Evolutionary conservation across 2,888 invertebrate genomes (phyloP), one percentile per base, ranked within the genome.

Genomic region (Archaeoteleia sp.): DNA sequence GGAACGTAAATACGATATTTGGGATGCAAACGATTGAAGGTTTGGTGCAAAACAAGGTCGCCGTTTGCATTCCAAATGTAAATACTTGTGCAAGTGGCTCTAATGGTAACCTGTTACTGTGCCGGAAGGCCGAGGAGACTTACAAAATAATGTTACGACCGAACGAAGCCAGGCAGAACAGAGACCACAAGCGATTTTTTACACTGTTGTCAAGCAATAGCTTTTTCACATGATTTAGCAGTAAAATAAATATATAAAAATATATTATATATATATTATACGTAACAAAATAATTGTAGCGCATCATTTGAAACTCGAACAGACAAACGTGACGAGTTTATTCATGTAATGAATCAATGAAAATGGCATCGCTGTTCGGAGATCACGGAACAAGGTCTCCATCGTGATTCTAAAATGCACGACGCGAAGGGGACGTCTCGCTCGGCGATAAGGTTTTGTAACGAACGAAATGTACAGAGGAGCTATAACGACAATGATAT

Each of bases 141-240:
- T 65, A 48, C 12, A 27, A 45, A 42, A 12, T 13, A 53, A 15
- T 17, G 32, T 49, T 48, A 17, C 14, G 29, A 49, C 12, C 9
- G 30, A 55, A 53, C 32, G 37, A 57, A 40, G 32, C 37, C 43
- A 15, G 8, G 43, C 27, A 40, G 46, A 34, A 45, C 23, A 15
- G 42, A 60, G 53, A 75, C 68, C 63, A 70, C 70, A 58, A 69
- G 71, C 66, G 72, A 75, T 72, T 73, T 75, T 74, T 76, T 79
- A 80, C 74, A 78, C 77, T 76, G 77, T 80, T 80, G 78, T 68
- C 71, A 65, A 75, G 74, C 72, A 73, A 78, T 84, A 84, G 80
- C 80, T 84, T 84, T 84, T 84, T 78, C 81, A 83, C 79, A 67
- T 68, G 76, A 73, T 76, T 74, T 35, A 55, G 12, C 10, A n/a